These are phyloP conservation scores for Stratiomys singularior DNA, from an alignment of 2,888 invertebrate genomes.

Conservation along the genomic window DNA sequence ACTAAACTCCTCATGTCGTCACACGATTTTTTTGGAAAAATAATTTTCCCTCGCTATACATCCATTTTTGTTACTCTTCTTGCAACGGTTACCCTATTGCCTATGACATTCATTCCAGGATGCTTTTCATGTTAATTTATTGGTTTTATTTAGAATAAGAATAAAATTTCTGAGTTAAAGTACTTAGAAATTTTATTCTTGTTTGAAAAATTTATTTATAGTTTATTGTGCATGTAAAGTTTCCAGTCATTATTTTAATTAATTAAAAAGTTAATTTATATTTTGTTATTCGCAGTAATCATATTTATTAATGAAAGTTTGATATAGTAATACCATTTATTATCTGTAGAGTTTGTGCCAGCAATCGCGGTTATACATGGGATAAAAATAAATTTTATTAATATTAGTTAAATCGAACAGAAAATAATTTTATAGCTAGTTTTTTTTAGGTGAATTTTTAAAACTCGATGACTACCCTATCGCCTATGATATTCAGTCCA, in stretches of 20 bases:
- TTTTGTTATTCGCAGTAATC: conserved; percentile 65
- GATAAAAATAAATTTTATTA: conserved; percentile 69
- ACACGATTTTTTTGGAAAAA: no score
- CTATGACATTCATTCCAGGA: no score
- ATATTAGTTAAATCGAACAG: conserved; percentile 61
- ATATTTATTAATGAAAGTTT: conserved; percentile 71
- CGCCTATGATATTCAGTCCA: no score
- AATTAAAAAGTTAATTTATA: conserved; percentile 65
- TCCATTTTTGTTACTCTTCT: no score
- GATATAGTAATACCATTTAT: conserved; percentile 70
- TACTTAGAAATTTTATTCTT: conserved; percentile 67
- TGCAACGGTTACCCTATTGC: no score
- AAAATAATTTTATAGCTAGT: conserved; percentile 61
- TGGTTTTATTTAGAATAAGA: no score
- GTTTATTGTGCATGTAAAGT: conserved; percentile 70
- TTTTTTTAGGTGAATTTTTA: conserved; percentile 71
- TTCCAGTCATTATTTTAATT: conserved; percentile 64
- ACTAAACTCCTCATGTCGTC: no score
- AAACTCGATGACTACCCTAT: no score
- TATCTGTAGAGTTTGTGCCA: conserved; percentile 75
- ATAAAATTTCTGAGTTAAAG: neutral
- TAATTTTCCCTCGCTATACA: no score
- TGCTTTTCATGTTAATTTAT: no score
- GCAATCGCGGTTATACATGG: conserved; percentile 77
- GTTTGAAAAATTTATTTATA: conserved; percentile 66